Evolutionary conservation across 2,888 invertebrate species (phyloP).

Genomic region (Hanleya hanleyi): DNA sequence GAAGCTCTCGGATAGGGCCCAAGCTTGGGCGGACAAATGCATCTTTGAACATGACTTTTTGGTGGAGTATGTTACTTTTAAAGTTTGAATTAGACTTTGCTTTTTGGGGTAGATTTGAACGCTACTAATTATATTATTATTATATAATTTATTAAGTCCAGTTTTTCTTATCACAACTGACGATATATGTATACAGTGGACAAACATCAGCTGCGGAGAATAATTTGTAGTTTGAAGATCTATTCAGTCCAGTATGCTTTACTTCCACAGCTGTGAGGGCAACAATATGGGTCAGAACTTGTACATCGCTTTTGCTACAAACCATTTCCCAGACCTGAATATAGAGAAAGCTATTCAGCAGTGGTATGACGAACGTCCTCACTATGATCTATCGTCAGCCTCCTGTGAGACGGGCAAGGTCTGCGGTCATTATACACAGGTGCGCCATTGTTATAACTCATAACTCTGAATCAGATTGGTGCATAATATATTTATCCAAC

Average conservation of each 20-base stretch:
- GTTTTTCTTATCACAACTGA: no score
- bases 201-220: no score
- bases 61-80: not conserved
- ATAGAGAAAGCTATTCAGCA: not conserved
- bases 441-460: no score
- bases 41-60: not conserved
- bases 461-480: no score
- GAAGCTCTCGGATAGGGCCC: not conserved
- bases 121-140: no score
- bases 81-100: no score
- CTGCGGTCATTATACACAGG: not conserved
- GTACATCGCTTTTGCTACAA: not conserved
- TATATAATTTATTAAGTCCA: no score
- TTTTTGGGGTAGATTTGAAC: no score
- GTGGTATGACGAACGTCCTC: not conserved
- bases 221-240: no score
- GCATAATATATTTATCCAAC: no score
- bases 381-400: not conserved
- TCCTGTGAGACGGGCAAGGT: not conserved
- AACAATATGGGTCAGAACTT: not conserved
- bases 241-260: not conserved
- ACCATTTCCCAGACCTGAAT: not conserved
- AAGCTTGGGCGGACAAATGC: not conserved
- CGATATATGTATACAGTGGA: no score
- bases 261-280: not conserved